Conservation (phyloP, 2,888 invertebrate species). For the Tetranychus piercei region DNA sequence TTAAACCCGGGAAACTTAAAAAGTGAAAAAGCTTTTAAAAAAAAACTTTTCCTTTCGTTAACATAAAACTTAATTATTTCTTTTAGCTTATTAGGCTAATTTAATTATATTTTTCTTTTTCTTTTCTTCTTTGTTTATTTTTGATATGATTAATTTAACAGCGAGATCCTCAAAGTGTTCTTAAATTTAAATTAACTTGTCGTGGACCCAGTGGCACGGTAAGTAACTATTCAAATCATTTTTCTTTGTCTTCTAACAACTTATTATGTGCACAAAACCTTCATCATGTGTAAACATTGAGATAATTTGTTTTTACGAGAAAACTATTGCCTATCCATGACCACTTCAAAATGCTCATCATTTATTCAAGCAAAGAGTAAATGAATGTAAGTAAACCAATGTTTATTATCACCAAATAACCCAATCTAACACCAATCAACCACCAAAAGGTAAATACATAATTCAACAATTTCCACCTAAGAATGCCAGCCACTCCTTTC, state of each 20-base stretch:
- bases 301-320: not conserved
- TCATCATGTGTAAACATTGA: not conserved
- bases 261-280: not conserved
- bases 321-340: not conserved
- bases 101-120: not conserved
- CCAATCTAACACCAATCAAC: too few species aligned
- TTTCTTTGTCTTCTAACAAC: too few species aligned
- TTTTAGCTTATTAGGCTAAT: not conserved
- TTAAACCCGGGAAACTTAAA: too few species aligned
- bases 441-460: too few species aligned
- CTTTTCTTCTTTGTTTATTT: not conserved
- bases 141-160: slow-evolving; percentile 18
- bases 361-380: too few species aligned
- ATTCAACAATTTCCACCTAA: too few species aligned
- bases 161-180: slow-evolving; percentile 29
- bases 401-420: too few species aligned
- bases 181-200: slow-evolving; percentile 30
- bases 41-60: too few species aligned
- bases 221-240: slow-evolving; percentile 20
- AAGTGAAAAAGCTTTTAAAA: too few species aligned
- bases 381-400: too few species aligned
- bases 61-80: not conserved
- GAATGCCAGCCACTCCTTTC: not conserved
- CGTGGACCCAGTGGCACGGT: slow-evolving; percentile 28
- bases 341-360: too few species aligned